Evolutionary conservation across 2,113 vertebrate genomes (phyloP).

Genomic region (Oenanthe oenanthe): DNA sequence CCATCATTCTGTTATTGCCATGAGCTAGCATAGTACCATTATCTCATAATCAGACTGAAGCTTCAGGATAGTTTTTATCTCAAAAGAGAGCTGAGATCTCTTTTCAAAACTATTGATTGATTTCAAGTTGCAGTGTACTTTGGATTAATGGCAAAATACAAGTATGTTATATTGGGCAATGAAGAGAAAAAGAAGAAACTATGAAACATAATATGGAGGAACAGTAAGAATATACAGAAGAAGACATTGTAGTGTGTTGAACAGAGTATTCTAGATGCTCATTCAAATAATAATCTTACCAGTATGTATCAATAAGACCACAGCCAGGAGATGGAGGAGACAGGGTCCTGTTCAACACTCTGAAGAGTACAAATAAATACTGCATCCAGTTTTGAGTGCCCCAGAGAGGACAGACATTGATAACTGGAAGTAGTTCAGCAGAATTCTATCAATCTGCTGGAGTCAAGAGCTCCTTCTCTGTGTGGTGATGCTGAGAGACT

Average conservation of each 20-base stretch:
- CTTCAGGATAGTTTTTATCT: not conserved
- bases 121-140: not conserved
- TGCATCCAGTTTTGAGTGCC: not conserved
- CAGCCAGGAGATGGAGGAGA: not conserved
- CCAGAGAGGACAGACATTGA: rapidly evolving
- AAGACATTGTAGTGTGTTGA: not conserved
- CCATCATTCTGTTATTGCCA: not conserved
- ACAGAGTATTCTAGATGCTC: not conserved
- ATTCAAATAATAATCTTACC: not conserved
- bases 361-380: not conserved
- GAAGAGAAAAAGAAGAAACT: not conserved
- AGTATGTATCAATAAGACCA: not conserved
- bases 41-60: not conserved
- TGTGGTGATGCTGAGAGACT: not conserved
- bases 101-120: not conserved
- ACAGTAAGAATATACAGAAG: not conserved
- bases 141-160: not conserved
- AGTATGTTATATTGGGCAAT: not conserved
- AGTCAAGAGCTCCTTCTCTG: not conserved
- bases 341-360: not conserved
- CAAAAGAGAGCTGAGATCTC: not conserved
- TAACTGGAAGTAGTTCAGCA: not conserved
- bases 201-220: not conserved
- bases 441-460: not conserved
- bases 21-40: not conserved